Evolutionary conservation across 1,140 invertebrate species (phyloP), one percentile per base, ranked within the genome.

Genomic region (Apocrypta bakeri): DNA sequence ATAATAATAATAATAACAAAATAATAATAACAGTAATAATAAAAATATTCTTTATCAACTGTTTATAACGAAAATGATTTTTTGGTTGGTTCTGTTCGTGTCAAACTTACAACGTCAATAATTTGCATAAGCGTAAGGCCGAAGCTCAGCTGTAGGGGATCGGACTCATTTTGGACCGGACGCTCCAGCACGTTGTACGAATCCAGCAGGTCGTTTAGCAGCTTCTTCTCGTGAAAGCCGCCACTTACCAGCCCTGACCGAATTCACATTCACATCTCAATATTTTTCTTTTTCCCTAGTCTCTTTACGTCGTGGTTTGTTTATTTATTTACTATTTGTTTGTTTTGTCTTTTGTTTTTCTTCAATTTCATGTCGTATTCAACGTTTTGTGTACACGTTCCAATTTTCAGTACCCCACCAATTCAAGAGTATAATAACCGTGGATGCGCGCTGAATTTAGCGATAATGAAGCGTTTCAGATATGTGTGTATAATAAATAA

Each of bases 101-200:
- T 86, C 85, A 89, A 86, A 96, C 97, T 95, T 95, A 99, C 99
- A 95, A 99, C 98, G 94, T 99, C 99, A 92, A 99, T 99, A 92
- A 99, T 99, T 95, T 99, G 99, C 96, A 99, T 99, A 90, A 99
- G 95, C 89, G 97, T 98, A 92, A 99, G 95, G 90, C 98, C 98
- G 93, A 99, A 98, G 93, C 95, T 97, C 92, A 99, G 96, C 93
- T 97, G 95, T 88, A 99, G 95, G 88, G 98, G 96, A 90, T 99
- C 96, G 88, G 97, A 97, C 94, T 99, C 98, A 94, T 99, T 99
- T 89, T 96, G 95, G 88, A 99, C 98, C 78, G 99, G 99, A 90
- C 99, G 94, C 94, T 99, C 98, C 92, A 99, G 95, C 88, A 97
- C 96, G 94, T 99, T 99, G 95, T 99, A 99, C 89, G 97, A 94